Percentiles rank a stretch among this genome's conserved stretches.
Evolutionary conservation across 1,140 invertebrate species (phyloP).

Genomic region (Eubasilissa regina): DNA sequence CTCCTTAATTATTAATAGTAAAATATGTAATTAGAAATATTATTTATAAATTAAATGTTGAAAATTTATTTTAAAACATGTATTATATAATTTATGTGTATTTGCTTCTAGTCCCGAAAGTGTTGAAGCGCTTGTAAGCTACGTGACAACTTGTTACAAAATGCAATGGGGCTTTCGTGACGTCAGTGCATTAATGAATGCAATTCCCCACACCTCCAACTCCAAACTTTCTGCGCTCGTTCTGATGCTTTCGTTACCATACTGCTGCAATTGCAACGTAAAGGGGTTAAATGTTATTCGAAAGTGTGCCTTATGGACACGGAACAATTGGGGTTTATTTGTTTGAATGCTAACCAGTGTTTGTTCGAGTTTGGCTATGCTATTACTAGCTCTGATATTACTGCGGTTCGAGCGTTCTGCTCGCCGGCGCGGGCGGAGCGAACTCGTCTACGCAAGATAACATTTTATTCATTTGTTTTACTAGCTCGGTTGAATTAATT

Average conservation of each 20-base stretch:
- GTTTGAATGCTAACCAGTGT: conserved; percentile 1
- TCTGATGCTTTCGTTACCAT: not conserved
- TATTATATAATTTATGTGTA: too few species aligned
- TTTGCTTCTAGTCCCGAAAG: not conserved
- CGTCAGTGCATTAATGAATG: conserved; percentile 52
- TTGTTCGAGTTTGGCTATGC: conserved; percentile 1
- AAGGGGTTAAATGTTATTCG: conserved; percentile 4
- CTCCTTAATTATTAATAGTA: too few species aligned
- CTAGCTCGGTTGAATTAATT: too few species aligned
- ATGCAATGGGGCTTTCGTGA: conserved; percentile 22
- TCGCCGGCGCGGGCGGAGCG: too few species aligned
- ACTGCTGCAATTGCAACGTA: conserved; percentile 21
- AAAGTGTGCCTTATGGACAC: conserved; percentile 6
- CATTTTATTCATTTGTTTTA: too few species aligned
- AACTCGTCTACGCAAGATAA: too few species aligned
- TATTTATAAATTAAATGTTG: too few species aligned
- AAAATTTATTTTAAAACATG: too few species aligned
- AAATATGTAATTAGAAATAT: too few species aligned
- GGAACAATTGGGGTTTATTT: not conserved
- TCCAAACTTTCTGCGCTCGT: conserved; percentile 38
- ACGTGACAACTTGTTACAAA: conserved; percentile 50
- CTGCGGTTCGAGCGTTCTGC: not conserved
- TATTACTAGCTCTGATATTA: not conserved
- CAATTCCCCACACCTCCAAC: conserved; percentile 46
- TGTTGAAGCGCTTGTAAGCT: not conserved